phyloP scores from a whole-genome alignment of 2,113 vertebrate species.

The Hemiprocne comata region DNA sequence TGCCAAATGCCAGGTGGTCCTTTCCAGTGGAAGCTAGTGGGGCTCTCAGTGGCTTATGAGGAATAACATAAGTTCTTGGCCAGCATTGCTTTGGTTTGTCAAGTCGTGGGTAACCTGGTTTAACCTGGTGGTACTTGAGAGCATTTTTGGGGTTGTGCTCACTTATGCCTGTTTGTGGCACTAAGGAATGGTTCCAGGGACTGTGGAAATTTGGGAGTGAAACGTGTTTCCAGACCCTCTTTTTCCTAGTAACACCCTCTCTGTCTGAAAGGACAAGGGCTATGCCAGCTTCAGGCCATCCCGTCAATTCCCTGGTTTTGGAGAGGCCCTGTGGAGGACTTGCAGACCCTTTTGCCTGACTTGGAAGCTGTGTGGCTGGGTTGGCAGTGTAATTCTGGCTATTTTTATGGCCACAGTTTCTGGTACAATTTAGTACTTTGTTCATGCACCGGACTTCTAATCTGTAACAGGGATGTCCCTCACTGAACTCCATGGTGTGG shows the following conservation, averaged over 20 bases:
- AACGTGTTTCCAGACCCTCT: background rate
- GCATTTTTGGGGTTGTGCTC: background rate
- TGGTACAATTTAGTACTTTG: background rate
- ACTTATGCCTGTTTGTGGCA: background rate
- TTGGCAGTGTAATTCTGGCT: background rate
- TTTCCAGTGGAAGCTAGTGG: background rate
- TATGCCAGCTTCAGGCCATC: background rate
- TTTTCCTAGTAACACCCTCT: background rate
- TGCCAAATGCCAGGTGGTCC: background rate
- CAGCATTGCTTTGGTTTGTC: background rate
- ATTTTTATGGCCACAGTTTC: background rate
- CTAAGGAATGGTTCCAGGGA: background rate
- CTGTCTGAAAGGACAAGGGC: background rate
- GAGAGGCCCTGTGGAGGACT: background rate
- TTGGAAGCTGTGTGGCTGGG: rapidly evolving
- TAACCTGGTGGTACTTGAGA: background rate
- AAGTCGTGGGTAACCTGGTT: background rate
- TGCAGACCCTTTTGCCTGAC: background rate
- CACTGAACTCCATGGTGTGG: background rate
- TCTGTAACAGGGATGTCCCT: no score
- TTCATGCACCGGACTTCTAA: background rate
- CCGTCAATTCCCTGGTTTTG: background rate
- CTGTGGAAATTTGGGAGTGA: background rate
- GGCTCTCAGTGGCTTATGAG: background rate
- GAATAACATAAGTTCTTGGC: background rate